Percentiles rank a stretch among this genome's conserved stretches.
These are phyloP conservation scores for Cinclus mexicanus DNA, from an alignment of 2,113 vertebrate species.

Conservation along the genomic window DNA sequence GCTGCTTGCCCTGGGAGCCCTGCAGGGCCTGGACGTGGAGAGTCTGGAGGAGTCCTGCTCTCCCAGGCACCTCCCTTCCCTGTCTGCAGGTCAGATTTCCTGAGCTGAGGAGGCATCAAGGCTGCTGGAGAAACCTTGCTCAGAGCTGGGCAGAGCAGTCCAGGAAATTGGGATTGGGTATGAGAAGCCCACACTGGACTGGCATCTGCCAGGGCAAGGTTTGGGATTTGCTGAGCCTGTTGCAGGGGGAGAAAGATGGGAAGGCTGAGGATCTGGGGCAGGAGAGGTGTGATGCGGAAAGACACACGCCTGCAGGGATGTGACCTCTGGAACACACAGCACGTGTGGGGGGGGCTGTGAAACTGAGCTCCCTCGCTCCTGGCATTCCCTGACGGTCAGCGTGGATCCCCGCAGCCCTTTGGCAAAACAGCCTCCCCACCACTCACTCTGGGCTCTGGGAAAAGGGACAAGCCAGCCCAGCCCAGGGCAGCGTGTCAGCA, in stretches of 20 bases:
- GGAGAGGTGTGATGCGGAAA: background rate
- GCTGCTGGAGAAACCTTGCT: background rate
- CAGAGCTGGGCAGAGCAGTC: background rate
- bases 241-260: background rate
- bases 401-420: fast-evolving
- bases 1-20: background rate
- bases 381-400: background rate
- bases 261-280: background rate
- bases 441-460: fast-evolving
- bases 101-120: background rate
- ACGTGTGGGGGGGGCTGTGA: background rate
- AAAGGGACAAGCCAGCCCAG: background rate
- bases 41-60: background rate
- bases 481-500: background rate
- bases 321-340: background rate
- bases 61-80: background rate
- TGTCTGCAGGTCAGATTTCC: background rate
- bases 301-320: background rate
- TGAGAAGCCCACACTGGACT: background rate
- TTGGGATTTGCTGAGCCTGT: background rate
- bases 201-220: background rate
- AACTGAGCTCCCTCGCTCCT: background rate
- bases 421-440: background rate
- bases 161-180: fast-evolving
- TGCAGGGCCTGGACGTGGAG: fast-evolving